Evolutionary conservation across 2,797 vertebrate genomes (phyloP), one percentile per base, ranked within the genome.

Genomic region (Oophaga sylvatica): DNA sequence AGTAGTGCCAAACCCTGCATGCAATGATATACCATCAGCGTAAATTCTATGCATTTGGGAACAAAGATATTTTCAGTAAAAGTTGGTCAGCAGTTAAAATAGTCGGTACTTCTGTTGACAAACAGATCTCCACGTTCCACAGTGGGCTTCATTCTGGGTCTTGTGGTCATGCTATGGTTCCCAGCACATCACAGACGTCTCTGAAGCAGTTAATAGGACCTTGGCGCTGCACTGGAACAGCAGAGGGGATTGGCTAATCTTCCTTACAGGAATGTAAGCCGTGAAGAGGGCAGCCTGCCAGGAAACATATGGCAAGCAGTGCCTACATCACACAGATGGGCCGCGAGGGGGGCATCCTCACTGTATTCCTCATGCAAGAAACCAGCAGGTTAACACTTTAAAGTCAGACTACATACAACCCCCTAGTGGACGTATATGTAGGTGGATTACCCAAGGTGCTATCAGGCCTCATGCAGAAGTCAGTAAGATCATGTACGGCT

Each of bases 251-350:
- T 67, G 53, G 86, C 59, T 77, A 60, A 67, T 48, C 53, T n/a
- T 45, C 16, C 48, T 80, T 29, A 68, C 41, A 78, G 73, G 75
- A 87, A 77, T 83, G 80, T 60, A 88, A 84, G 78, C 73, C 62
- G 73, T 63, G 48, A 57, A 26, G 16, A 31, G 9, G 60, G 87
- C 83, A 75, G 48, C 12, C 59, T 90, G 87, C 67, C 78, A 87
- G 75, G 76, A 65, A 83, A 31, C 62, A 87, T 71, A 87, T 83
- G 81, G 80, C 80, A 78, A 67, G 59, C 60, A 67, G 19, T 9
- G 13, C 62, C 31, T 80, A 59, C 19, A 81, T 13, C 41, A 81
- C 62, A 85, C 63, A 86, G 71, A 41, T 48, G n/a, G 63, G 31
- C 71, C 26, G 17, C 41, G 29, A 73, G 53, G 29, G 8, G 68